Evolutionary conservation across 2,888 invertebrate genomes (phyloP), one percentile per base, ranked within the genome.

Genomic region (Perithous albicinctus): DNA sequence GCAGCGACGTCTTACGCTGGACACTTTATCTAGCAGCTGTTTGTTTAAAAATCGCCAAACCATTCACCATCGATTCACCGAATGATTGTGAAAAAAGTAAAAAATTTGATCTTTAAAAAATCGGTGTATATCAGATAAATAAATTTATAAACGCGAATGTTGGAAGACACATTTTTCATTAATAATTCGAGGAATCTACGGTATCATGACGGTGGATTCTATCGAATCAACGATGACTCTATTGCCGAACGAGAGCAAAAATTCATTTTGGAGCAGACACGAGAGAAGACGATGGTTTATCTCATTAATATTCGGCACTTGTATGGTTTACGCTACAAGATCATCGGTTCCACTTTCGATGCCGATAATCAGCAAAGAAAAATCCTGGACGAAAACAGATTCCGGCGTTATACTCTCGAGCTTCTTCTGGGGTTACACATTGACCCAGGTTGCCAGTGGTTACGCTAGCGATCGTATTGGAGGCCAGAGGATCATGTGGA

Each of bases 361-460:
- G 78, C 95, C 95, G 15, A 93, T 95, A 0, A 94, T 96, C 67
- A 94, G 95, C 48, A 93, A 94, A 69, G 95, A 95, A 86, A 94
- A 95, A 88, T 94, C 94, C 75, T 96, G 96, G 96, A 95, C 94
- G 86, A 96, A 96, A 93, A 94, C 95, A 20, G 95, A 96, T 85
- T 94, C 95, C 2, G 96, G 96, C n/a, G 94, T 95, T 0, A 94
- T 96, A 64, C 91, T 96, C 29, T 95, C 96, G 23, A 95, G 95
- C 26, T 96, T 96, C 89, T 96, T 96, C 89, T 96, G 96, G 96
- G 96, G 96, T 63, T 96, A 96, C 88, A 95, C 95, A 0, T 90
- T 96, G 82, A 96, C 96, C 0, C 95, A 95, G 90, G 93, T 94
- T 18, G 90, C 94, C 64, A 94, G 94, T 61, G 95, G 95, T 32